A percentile compares a stretch with the other conserved stretches of the same genome.
phyloP scores from a whole-genome alignment of 2,113 vertebrate genomes.

The Leptobrachium ailaonicum region DNA sequence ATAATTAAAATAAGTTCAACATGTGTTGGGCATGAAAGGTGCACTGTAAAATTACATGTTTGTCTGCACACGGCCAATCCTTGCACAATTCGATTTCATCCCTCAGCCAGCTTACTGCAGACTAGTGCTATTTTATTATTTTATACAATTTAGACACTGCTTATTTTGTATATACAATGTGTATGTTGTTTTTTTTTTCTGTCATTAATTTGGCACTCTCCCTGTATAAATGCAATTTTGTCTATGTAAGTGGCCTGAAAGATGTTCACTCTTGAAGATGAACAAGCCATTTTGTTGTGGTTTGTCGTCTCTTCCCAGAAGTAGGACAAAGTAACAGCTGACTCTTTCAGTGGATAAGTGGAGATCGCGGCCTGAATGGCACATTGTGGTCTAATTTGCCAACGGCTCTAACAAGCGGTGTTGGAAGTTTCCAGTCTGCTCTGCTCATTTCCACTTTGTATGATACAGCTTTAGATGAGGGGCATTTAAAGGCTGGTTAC shows the following conservation, averaged over 20 bases:
- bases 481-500: background rate
- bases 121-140: too few species aligned
- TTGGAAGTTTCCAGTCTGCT: background rate
- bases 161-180: background rate
- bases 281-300: slow-evolving; percentile 5
- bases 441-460: background rate
- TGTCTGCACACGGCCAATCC: too few species aligned
- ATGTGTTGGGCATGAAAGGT: too few species aligned
- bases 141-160: too few species aligned
- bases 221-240: background rate
- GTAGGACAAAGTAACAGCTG: slow-evolving; percentile 31
- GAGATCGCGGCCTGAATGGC: slow-evolving; percentile 24
- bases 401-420: slow-evolving; percentile 22
- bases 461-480: background rate
- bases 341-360: slow-evolving; percentile 29
- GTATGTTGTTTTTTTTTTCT: background rate
- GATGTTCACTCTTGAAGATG: slow-evolving; percentile 31
- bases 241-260: background rate
- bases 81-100: too few species aligned
- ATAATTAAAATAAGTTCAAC: too few species aligned
- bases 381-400: slow-evolving; percentile 46
- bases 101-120: too few species aligned
- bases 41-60: too few species aligned
- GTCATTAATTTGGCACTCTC: background rate
- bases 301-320: slow-evolving; percentile 36